A percentile compares a stretch with the other conserved stretches of the same genome.
phyloP scores from a whole-genome alignment of 1,140 invertebrate genomes.

The Drosophila ohnishii region DNA sequence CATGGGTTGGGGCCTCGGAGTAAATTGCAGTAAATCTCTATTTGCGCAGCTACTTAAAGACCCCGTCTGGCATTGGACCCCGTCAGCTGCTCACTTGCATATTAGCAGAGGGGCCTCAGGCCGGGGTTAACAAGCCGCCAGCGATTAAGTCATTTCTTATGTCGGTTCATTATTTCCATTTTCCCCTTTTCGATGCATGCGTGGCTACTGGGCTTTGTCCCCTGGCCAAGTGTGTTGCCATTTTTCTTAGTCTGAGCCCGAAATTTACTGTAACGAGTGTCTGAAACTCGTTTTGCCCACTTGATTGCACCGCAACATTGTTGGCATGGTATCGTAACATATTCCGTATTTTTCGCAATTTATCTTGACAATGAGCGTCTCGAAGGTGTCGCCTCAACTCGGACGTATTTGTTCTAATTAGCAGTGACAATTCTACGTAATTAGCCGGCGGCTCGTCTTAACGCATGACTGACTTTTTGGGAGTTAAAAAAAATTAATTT shows the following conservation, averaged over 20 bases:
- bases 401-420: constrained; percentile 77
- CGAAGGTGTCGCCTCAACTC: constrained; percentile 32
- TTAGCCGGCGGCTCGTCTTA: constrained; percentile 65
- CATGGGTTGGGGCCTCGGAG: constrained; percentile 64
- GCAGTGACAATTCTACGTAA: constrained; percentile 79
- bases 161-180: constrained; percentile 68
- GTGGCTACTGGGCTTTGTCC: constrained; percentile 44
- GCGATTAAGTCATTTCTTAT: constrained; percentile 82
- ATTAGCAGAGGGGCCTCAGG: constrained; percentile 25
- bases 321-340: constrained; percentile 40
- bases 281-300: constrained; percentile 53
- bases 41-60: constrained; percentile 80
- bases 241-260: constrained; percentile 67
- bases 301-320: constrained; percentile 58
- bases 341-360: constrained; percentile 46
- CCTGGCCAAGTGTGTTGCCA: constrained; percentile 39
- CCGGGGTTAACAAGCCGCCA: constrained; percentile 76
- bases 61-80: constrained; percentile 8
- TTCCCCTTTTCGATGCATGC: constrained; percentile 26
- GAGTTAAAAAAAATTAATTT: background rate
- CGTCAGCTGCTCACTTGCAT: constrained; percentile 12
- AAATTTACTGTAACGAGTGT: constrained; percentile 60
- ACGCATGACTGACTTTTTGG: constrained; percentile 52
- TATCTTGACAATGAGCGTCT: constrained; percentile 68
- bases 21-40: constrained; percentile 80